phyloP scores from a whole-genome alignment of 2,113 vertebrate species.

The Psilopsiagon aymara region DNA sequence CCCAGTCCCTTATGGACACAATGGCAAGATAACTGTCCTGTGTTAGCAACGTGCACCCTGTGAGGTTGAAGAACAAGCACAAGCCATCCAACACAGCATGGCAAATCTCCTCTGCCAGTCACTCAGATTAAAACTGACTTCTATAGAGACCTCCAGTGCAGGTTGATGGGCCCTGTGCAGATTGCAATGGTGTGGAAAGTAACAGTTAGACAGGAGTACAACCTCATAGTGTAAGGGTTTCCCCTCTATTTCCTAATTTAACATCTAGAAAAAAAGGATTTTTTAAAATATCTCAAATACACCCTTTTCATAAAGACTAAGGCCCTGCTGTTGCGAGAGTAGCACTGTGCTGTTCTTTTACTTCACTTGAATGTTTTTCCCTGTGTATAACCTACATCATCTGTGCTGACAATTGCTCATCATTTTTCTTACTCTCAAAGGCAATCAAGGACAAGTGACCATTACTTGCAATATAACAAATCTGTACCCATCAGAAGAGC shows the following conservation, averaged over 20 bases:
- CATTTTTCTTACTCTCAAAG: neutral
- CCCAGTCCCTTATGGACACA: neutral
- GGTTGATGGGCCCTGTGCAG: neutral
- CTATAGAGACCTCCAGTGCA: neutral
- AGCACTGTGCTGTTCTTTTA: neutral
- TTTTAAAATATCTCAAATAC: neutral
- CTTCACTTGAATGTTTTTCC: neutral
- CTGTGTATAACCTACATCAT: neutral
- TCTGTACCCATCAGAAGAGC: neutral
- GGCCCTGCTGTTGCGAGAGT: neutral
- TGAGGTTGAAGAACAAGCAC: neutral
- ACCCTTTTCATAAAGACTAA: neutral
- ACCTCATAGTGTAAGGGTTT: neutral
- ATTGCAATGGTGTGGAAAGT: neutral
- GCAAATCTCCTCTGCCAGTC: neutral
- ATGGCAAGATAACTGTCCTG: neutral
- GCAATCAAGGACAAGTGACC: neutral
- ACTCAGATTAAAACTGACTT: neutral
- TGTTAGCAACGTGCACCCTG: accelerated
- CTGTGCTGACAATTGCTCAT: neutral
- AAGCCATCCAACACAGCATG: neutral
- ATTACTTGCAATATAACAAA: neutral
- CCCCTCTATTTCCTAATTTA: neutral
- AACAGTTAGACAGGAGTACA: neutral
- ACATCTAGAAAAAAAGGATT: neutral